phyloP scores from a whole-genome alignment of 1,140 invertebrate genomes.

The Drosophila willistoni region DNA sequence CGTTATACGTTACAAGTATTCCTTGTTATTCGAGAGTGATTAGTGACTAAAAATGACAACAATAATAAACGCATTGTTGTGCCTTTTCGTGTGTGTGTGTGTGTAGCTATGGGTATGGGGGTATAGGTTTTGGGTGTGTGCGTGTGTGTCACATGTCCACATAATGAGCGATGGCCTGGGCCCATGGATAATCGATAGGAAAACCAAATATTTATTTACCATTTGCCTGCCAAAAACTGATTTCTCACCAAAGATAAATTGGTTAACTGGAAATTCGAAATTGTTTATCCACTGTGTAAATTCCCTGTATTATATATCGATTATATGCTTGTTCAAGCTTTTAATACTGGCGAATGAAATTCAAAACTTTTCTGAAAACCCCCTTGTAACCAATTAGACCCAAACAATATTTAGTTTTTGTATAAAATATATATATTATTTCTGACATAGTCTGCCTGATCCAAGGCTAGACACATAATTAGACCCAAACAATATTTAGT shows the following conservation, averaged over 20 bases:
- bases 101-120: background rate
- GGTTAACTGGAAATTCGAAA: background rate
- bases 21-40: conserved; percentile 73
- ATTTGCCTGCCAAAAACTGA: conserved; percentile 11
- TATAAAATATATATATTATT: too few species aligned
- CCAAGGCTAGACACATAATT: too few species aligned
- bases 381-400: too few species aligned
- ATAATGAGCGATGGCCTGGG: conserved; percentile 44
- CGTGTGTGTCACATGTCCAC: conserved; percentile 17
- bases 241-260: conserved; percentile 10
- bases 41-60: conserved; percentile 67
- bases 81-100: conserved; percentile 7
- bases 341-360: too few species aligned
- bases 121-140: conserved; percentile 14
- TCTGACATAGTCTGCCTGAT: too few species aligned
- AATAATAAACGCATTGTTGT: conserved; percentile 51
- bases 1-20: conserved; percentile 6
- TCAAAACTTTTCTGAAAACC: too few species aligned
- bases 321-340: too few species aligned
- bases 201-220: conserved; percentile 54
- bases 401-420: too few species aligned
- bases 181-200: conserved; percentile 46
- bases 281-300: background rate
- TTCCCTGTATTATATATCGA: too few species aligned
- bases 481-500: too few species aligned